Conservation (phyloP, 2,113 vertebrate species). For the Aix galericulata region DNA sequence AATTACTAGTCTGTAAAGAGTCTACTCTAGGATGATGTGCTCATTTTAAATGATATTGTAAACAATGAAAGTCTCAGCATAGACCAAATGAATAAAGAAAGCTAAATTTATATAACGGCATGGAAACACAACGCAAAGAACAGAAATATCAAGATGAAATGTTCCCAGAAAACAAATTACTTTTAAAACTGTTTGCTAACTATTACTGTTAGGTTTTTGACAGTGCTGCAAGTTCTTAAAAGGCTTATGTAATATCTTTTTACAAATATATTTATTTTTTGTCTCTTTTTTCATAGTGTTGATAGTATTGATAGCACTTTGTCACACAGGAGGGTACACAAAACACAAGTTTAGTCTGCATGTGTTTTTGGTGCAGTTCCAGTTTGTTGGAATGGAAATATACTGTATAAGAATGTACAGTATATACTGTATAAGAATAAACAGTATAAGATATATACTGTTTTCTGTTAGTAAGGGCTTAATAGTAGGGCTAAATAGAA, state of each 20-base stretch:
- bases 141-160: not conserved
- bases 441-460: rapidly evolving
- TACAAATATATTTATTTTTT: not conserved
- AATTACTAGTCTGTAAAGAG: not conserved
- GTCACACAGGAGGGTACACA: not conserved
- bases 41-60: not conserved
- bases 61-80: not conserved
- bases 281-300: not conserved
- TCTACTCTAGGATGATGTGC: not conserved
- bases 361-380: not conserved
- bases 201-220: not conserved
- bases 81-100: not conserved
- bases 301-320: not conserved
- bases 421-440: too few relatives aligned
- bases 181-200: not conserved
- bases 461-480: not conserved
- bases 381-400: not conserved
- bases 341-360: not conserved
- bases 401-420: too few relatives aligned
- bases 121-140: not conserved
- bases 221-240: not conserved
- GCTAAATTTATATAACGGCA: not conserved
- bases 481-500: too few relatives aligned
- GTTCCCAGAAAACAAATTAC: not conserved
- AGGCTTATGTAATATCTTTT: not conserved